Base-by-base conservation (phyloP, 2,113 vertebrate species). In the Malurus elegans region DNA sequence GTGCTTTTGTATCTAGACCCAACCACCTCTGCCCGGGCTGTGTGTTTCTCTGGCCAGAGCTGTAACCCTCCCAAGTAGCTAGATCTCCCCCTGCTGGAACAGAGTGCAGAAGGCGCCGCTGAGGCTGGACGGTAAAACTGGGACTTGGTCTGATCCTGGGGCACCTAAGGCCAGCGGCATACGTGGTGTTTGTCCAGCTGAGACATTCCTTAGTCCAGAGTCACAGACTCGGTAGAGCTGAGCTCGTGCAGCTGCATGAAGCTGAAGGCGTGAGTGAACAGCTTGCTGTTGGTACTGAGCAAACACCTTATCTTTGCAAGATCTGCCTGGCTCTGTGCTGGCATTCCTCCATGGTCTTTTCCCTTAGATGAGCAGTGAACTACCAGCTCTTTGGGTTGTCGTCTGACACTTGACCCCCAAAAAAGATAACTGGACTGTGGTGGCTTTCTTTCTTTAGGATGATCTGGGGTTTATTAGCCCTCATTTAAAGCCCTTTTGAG, bases 41-140 rank as follows among this genome's bases (percentile, higher is more conserved):
- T n/a, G 47, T 12, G 29, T 51, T 93, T 6, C 29, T 50, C 16
- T 14, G 34, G 57, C 38, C 74, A 9, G 31, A 76, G 51, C 47
- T 47, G 44, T 31, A 80, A 15, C 56, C 48, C 31, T 93, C 90
- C 50, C 21, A 4, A 95, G 72, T 51, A 69, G 66, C 83, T 94
- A 79, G 36, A 81, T 87, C 93, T 95, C 85, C 98, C 89, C 92
- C 91, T 96, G 40, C 72, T 92, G 96, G 90, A 78, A 36, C 18
- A 73, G 48, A 53, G 47, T 71, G 51, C 70, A 66, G 84, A 32
- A 82, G 75, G 76, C 76, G 62, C 32, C 34, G 44, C 60, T 47
- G 7, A 0, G 0, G 23, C 16, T 45, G 58, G 32, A 4, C 14
- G 10, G 47, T 32, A 32, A 40, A 62, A 44, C 1, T 73, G 54